phyloP scores from a whole-genome alignment of 2,888 invertebrate genomes.

The Synanthedon tipuliformis region DNA sequence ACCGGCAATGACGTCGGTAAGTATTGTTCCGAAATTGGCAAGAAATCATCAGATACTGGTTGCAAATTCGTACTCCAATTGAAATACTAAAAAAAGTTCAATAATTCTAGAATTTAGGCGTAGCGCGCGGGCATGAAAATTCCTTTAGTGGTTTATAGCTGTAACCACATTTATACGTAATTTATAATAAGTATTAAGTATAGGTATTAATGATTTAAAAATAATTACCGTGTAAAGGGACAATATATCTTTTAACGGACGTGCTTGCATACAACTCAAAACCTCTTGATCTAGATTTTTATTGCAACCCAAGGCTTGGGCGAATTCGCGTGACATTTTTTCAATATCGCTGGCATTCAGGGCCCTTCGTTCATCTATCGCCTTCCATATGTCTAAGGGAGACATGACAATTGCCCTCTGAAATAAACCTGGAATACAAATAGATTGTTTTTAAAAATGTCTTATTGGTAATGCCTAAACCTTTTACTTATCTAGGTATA shows the following conservation, averaged over 20 bases:
- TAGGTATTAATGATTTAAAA: neutral
- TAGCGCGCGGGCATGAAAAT: neutral
- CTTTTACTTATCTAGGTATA: too few species aligned
- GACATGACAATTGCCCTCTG: constrained; percentile 79
- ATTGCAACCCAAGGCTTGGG: constrained; percentile 65
- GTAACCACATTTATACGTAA: too few species aligned
- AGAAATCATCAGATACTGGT: constrained; percentile 74
- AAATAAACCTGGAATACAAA: constrained; percentile 64
- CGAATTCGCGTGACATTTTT: constrained; percentile 66
- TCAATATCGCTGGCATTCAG: constrained; percentile 38
- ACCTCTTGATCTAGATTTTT: constrained; percentile 61
- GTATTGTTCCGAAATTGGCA: constrained; percentile 72
- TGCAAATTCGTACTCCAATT: constrained; percentile 71
- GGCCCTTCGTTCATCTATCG: constrained; percentile 25
- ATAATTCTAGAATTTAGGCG: too few species aligned
- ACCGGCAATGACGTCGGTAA: constrained; percentile 66
- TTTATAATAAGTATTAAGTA: too few species aligned
- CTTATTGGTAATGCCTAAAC: too few species aligned
- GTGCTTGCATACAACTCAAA: constrained; percentile 73
- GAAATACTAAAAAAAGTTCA: constrained; percentile 49
- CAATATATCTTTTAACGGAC: constrained; percentile 71
- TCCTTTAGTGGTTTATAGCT: too few species aligned
- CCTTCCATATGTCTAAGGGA: constrained; percentile 54
- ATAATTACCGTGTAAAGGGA: constrained; percentile 53
- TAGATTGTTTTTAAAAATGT: neutral